A percentile compares a stretch with the other conserved stretches of the same genome.
phyloP scores from a whole-genome alignment of 2,797 vertebrate species.

The Taeniopygia guttata region DNA sequence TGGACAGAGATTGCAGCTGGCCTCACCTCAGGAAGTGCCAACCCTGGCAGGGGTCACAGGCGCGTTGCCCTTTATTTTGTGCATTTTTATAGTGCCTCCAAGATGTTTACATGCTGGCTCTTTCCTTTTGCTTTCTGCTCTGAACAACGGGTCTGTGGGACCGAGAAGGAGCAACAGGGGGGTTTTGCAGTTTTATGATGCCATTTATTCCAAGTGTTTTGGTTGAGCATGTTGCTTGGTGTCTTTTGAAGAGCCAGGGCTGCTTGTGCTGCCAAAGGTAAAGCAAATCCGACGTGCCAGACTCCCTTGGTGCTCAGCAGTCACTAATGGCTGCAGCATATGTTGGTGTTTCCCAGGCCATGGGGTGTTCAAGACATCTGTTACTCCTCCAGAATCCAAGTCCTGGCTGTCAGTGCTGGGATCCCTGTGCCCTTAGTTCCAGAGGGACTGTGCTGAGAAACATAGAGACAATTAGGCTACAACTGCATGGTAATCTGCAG shows the following conservation, averaged over 20 bases:
- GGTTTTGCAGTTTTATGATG: not conserved
- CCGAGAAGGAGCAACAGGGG: not conserved
- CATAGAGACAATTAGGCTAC: not conserved
- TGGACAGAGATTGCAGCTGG: not conserved
- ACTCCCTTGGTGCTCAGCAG: conserved; percentile 52
- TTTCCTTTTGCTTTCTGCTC: not conserved
- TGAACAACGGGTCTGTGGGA: not conserved
- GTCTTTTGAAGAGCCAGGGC: not conserved
- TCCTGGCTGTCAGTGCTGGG: not conserved
- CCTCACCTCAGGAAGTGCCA: accelerated
- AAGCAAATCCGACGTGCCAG: conserved; percentile 48
- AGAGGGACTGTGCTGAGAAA: not conserved
- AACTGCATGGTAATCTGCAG: not conserved
- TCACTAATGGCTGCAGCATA: conserved; percentile 66
- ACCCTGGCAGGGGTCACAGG: not conserved
- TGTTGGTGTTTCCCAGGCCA: conserved; percentile 58
- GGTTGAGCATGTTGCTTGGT: not conserved
- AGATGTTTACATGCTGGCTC: not conserved
- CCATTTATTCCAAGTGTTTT: not conserved
- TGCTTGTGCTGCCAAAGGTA: conserved; percentile 29
- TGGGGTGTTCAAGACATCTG: conserved; percentile 47
- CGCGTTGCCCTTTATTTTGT: not conserved
- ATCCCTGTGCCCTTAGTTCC: not conserved
- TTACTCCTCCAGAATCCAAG: conserved; percentile 33
- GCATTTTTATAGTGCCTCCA: not conserved